Evolutionary conservation across 2,113 vertebrate species (phyloP), one percentile per base, ranked within the genome.

Genomic region (Tympanuchus pallidicinctus): DNA sequence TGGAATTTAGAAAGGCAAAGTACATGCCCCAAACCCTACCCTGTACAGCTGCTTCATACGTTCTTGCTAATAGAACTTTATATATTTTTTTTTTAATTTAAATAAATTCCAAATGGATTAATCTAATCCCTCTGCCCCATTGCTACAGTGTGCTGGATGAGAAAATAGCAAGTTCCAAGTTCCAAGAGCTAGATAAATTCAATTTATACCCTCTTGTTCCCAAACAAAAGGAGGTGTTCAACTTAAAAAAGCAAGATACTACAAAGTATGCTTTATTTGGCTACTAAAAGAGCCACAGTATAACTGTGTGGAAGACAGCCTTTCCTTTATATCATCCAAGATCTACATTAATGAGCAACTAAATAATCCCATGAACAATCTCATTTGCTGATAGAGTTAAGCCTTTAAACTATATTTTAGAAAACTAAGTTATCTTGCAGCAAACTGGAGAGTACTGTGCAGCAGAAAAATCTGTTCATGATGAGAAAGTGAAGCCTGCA

Each of bases 191-290:
- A 85, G 79, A 94, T 82, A 92, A 94, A 92, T 88, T 88, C 15
- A 73, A 59, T 94, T 94, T 90, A 86, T 66, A 75, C 47, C 45
- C 73, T 52, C 72, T 59, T 87, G 83, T 77, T 91, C 34, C 72
- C 63, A 38, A 78, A 71, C 42, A 25, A 80, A 86, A 94, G 54
- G 70, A 88, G 10, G 30, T 73, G 2, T 74, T 81, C 28, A 28
- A 76, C 91, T 96, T 93, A 77, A 96, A 82, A 95, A 92, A 38
- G 38, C 66, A 95, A 89, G 80, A 27, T 86, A 94, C 36, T 89
- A 90, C 65, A 79, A 90, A 86, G 22, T 64, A 60, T 89, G 56
- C 8, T 13, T 90, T 94, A 96, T 95, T 81, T 43, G 56, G 43
- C 79, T 92, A 63, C 75, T 90, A 96, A 90, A 21, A 93, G 74